Conservation (phyloP, 2,113 vertebrate genomes). For the Xenus cinereus region DNA sequence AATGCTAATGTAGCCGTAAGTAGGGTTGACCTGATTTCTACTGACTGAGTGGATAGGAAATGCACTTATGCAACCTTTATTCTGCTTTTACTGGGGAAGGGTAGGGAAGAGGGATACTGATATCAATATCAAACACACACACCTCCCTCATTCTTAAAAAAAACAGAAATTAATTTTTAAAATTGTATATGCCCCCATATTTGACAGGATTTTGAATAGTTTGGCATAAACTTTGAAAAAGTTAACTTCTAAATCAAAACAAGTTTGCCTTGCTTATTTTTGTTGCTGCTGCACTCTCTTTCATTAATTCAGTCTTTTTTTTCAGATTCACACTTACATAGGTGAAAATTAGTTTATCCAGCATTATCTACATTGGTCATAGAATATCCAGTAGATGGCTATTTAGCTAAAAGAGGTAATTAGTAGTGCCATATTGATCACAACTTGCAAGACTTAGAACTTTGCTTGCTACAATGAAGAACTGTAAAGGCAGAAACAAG, state of each 20-base stretch:
- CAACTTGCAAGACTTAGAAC: neutral
- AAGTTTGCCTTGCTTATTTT: neutral
- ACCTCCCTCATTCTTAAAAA: neutral
- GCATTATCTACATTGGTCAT: neutral
- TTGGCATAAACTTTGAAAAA: neutral
- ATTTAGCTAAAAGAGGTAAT: neutral
- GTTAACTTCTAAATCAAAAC: neutral
- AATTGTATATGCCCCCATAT: neutral
- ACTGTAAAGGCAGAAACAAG: neutral
- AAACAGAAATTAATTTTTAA: rapidly evolving
- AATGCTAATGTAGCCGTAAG: slow-evolving; percentile 13
- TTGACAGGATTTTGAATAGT: neutral
- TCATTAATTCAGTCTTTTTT: neutral
- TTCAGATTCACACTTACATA: neutral
- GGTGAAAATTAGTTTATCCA: neutral
- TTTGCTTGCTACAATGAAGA: neutral
- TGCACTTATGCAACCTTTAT: neutral
- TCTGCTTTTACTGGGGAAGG: neutral
- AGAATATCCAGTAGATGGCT: neutral
- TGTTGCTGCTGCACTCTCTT: neutral
- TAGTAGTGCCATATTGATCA: neutral
- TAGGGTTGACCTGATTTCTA: slow-evolving; percentile 40
- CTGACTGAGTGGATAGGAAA: neutral
- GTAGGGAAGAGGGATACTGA: neutral
- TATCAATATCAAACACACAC: neutral